phyloP scores from a whole-genome alignment of 64 coral and sea anemone species.

The Porites australiensis region DNA sequence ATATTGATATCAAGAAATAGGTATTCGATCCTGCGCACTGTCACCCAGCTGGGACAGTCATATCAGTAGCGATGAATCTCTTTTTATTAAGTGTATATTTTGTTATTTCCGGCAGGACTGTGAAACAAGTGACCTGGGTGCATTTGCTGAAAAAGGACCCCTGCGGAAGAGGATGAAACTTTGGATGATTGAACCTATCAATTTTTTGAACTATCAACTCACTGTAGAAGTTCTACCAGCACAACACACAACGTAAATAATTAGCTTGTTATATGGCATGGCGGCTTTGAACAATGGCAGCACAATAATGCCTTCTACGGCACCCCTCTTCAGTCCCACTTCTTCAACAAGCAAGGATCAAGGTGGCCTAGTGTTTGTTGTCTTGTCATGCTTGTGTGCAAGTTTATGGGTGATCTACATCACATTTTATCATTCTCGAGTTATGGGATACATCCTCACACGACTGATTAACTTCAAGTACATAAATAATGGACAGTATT shows the following conservation, averaged over 20 bases:
- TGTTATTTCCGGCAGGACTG: neutral
- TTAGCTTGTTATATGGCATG: neutral
- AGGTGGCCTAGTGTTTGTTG: slow-evolving; percentile 65
- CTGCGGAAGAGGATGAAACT: neutral
- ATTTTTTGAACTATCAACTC: neutral
- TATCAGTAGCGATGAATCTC: too few species aligned
- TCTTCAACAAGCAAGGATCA: neutral
- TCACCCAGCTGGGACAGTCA: neutral
- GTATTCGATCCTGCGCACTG: neutral
- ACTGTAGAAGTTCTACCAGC: neutral
- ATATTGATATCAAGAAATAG: neutral
- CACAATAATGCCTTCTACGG: neutral
- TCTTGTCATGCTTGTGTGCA: slow-evolving; percentile 73
- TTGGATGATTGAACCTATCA: neutral
- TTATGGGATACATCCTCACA: slow-evolving; percentile 80
- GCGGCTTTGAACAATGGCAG: neutral
- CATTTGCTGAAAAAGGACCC: neutral
- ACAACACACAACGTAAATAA: neutral
- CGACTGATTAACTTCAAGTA: slow-evolving; percentile 82
- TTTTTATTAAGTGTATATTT: too few species aligned
- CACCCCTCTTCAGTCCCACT: neutral
- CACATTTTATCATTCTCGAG: slow-evolving; percentile 86
- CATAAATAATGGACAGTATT: slow-evolving; percentile 84
- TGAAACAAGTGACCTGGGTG: neutral
- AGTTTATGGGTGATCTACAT: slow-evolving; percentile 87